These are phyloP conservation scores for Drosophila kambysellisi DNA, from an alignment of 2,888 invertebrate species.

Conservation along the genomic window DNA sequence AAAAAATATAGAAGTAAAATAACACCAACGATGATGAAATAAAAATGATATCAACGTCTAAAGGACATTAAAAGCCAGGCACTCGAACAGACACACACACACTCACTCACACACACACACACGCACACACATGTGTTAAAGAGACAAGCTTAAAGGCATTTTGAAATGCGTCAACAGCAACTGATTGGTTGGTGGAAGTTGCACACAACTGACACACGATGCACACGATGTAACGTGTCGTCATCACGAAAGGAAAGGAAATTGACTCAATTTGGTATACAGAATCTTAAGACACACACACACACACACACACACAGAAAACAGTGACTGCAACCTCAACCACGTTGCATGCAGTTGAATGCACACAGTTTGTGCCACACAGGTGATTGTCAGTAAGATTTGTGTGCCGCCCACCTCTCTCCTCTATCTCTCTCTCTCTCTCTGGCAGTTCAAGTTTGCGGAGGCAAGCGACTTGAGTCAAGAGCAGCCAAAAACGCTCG, in stretches of 20 bases:
- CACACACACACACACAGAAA: not conserved
- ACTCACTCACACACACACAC: too few relatives aligned
- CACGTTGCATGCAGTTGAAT: conserved; percentile 61
- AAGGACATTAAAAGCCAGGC: conserved; percentile 67
- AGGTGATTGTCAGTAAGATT: conserved; percentile 56
- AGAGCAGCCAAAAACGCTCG: conserved; percentile 66
- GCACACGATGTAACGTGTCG: conserved; percentile 40
- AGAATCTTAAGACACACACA: conserved; percentile 32
- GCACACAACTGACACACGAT: conserved; percentile 34
- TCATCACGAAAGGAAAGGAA: conserved; percentile 40
- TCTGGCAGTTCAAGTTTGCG: conserved; percentile 40
- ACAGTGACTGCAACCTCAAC: conserved; percentile 18
- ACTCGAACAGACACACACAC: not conserved
- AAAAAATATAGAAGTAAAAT: conserved; percentile 21
- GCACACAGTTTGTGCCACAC: conserved; percentile 67
- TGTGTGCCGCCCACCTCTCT: conserved; percentile 10
- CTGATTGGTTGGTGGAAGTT: conserved; percentile 55
- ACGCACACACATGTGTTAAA: conserved; percentile 25
- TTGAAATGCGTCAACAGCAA: conserved; percentile 44
- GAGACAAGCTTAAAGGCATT: conserved; percentile 22
- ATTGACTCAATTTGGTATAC: conserved; percentile 69
- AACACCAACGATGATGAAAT: conserved; percentile 60
- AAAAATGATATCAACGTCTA: conserved; percentile 71
- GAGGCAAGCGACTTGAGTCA: conserved; percentile 67
- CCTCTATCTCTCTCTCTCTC: too few relatives aligned